These are phyloP conservation scores for Hippolais icterina DNA, from an alignment of 2,113 vertebrate genomes.

Conservation along the genomic window DNA sequence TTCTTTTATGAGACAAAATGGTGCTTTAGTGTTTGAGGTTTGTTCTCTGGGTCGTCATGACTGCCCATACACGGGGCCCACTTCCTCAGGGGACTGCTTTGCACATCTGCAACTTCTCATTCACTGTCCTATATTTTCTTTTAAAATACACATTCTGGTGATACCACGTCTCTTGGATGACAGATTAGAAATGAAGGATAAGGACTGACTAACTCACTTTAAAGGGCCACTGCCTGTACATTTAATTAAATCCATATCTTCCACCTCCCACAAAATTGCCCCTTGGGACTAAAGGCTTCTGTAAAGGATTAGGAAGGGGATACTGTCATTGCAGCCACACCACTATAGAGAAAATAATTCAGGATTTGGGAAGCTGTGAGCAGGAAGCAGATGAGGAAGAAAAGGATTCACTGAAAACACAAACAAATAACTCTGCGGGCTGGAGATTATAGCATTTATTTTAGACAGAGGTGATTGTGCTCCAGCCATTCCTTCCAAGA, in stretches of 20 bases:
- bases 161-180: background rate
- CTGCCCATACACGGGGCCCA: background rate
- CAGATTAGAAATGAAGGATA: constrained; percentile 7
- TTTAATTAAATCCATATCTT: constrained; percentile 52
- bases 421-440: constrained; percentile 49
- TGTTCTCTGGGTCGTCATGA: background rate
- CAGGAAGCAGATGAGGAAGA: constrained; percentile 54
- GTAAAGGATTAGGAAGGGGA: constrained; percentile 49
- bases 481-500: background rate
- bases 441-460: constrained; percentile 9
- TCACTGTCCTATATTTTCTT: background rate
- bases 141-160: background rate
- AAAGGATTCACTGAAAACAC: constrained; percentile 16
- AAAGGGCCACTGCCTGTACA: constrained; percentile 33
- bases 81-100: background rate
- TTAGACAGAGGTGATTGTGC: background rate
- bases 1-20: background rate
- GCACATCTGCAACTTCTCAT: background rate
- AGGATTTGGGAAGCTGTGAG: constrained; percentile 36
- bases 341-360: constrained; percentile 16
- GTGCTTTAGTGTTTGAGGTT: background rate
- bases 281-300: constrained; percentile 33
- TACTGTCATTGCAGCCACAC: constrained; percentile 15
- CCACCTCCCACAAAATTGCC: constrained; percentile 35
- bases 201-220: constrained; percentile 5